Percentiles rank a stretch among this genome's conserved stretches.
Evolutionary conservation across 2,888 invertebrate genomes (phyloP).

Genomic region (Tipula lateralis): DNA sequence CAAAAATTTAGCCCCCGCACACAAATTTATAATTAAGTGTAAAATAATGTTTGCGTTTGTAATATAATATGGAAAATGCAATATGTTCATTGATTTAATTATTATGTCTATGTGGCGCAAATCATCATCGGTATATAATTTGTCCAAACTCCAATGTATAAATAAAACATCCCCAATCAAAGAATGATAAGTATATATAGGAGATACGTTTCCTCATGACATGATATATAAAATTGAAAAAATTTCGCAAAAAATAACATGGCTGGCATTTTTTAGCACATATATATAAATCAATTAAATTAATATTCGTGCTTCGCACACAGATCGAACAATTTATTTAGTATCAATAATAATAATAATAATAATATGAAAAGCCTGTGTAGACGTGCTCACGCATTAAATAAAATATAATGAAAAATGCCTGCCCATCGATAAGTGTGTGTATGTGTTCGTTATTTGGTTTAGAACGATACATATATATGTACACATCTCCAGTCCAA

Average conservation of each 20-base stretch:
- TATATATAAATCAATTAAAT: not conserved
- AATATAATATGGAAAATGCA: not conserved
- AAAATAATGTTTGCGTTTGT: not conserved
- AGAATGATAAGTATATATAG: not conserved
- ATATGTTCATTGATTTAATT: not conserved
- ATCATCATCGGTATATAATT: too few species aligned
- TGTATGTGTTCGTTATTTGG: not conserved
- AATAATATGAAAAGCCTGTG: not conserved
- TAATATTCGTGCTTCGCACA: not conserved
- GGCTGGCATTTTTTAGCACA: not conserved
- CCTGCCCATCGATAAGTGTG: not conserved
- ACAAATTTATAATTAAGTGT: too few species aligned
- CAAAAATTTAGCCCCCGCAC: not conserved
- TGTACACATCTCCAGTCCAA: not conserved
- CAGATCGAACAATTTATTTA: not conserved
- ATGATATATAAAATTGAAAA: not conserved
- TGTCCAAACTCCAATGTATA: too few species aligned
- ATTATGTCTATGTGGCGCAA: not conserved
- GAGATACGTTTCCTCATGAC: not conserved
- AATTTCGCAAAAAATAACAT: not conserved
- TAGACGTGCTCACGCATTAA: conserved; percentile 1
- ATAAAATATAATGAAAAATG: not conserved
- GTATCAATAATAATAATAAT: not conserved
- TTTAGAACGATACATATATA: not conserved
- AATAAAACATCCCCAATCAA: not conserved